Percentiles rank a stretch among this genome's conserved stretches.
Conservation (phyloP, 2,797 vertebrate species). For the Lepilemur ruficaudatus region DNA sequence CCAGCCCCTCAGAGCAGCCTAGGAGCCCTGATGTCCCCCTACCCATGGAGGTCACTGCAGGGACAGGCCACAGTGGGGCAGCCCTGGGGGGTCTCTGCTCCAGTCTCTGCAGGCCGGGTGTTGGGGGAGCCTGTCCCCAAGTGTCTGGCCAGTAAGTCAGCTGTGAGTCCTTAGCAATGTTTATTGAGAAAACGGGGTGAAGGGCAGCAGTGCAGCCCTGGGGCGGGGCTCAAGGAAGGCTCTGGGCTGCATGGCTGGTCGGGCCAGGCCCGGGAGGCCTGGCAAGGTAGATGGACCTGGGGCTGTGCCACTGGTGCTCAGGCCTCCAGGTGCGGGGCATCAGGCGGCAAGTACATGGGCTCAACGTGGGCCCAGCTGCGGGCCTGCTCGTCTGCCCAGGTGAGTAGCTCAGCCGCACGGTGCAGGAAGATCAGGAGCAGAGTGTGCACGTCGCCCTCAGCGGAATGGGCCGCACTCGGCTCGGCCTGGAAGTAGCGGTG, state of each 20-base stretch:
- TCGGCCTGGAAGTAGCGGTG: slow-evolving; percentile 66
- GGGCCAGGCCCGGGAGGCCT: neutral
- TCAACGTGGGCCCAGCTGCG: slow-evolving; percentile 68
- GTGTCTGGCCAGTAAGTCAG: neutral
- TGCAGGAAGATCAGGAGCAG: slow-evolving; percentile 80
- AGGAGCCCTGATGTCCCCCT: neutral
- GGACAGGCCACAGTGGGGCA: neutral
- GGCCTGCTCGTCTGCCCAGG: slow-evolving; percentile 64
- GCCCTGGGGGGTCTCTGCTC: neutral
- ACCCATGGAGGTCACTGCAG: neutral
- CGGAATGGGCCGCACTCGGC: slow-evolving; percentile 73
- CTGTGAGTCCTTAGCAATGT: neutral
- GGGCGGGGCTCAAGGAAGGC: neutral
- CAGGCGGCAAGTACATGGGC: slow-evolving; percentile 70
- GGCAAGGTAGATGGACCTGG: neutral
- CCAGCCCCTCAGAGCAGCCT: neutral
- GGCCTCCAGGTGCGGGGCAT: neutral
- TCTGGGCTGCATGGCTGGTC: neutral
- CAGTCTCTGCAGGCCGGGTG: neutral
- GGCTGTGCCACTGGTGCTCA: neutral
- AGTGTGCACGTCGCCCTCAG: slow-evolving; percentile 79
- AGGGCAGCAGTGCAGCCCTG: neutral
- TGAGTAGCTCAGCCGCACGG: slow-evolving; percentile 64
- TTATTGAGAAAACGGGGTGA: slow-evolving; percentile 48
- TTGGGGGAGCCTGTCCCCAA: neutral